Base-by-base conservation (phyloP, 2,888 invertebrate genomes). In the Gnatocerus cornutus region DNA sequence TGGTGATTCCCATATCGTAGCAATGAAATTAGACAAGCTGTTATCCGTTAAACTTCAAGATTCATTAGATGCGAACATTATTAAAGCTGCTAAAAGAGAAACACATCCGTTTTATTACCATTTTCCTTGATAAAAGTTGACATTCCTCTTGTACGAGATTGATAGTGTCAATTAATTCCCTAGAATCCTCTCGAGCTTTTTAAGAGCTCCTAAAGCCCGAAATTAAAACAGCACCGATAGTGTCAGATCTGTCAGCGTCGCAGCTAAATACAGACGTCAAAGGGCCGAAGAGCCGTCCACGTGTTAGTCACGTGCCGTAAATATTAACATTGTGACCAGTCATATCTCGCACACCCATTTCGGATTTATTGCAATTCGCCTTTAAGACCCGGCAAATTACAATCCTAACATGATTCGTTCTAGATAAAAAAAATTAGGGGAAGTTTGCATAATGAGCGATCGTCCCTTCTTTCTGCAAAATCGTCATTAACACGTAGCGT, bases 301-400 rank as follows among this genome's bases (percentile, higher is more conserved):
- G 80, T 78, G 80, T 48, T 73, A 59, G 78, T 56, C 81, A 75
- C 79, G 81, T 81, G 81, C 62, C 74, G 65, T 48, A 73, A 80
- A 82, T 82, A 82, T 82, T 82, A 82, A 80, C 81, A 78, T 80
- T 79, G 78, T 79, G 78, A 78, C 78, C 77, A 63, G 58, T 72
- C 70, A 66, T 70, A 72, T 68, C 70, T 59, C 65, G 21, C 48
- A 21, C 69, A 53, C 46, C 70, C 70, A 65, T 55, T 58, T 66
- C 41, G 67, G 67, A 71, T 71, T 71, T 71, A 71, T 71, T 71
- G 63, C 63, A 30, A 67, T 43, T 29, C 53, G 27, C 62, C 63
- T 62, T 63, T 79, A 78, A 79, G 78, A 77, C 77, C 80, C 79
- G 78, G 78, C 77, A 80, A 80, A 79, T 79, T 79, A 77, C 76